Conservation (phyloP, 1,140 invertebrate genomes). For the Cyphomyrmex costatus region DNA sequence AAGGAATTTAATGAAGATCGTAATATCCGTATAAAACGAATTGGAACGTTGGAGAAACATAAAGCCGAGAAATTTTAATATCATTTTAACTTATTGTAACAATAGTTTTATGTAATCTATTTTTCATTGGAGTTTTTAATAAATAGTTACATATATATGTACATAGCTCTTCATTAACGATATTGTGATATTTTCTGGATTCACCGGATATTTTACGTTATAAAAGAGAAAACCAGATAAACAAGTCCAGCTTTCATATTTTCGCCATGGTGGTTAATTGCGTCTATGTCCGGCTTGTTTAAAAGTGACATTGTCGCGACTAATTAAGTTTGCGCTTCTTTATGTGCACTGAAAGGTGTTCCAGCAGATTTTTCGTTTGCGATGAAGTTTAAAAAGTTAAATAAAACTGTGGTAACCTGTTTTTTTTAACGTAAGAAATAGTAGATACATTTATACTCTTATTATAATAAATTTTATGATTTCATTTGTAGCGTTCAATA, state of each 20-base stretch:
- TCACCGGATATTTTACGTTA: neutral
- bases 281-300: constrained; percentile 38
- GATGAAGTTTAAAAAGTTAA: constrained; percentile 28
- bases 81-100: constrained; percentile 11
- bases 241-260: constrained; percentile 37
- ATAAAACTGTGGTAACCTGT: neutral
- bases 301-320: constrained; percentile 47
- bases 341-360: constrained; percentile 6
- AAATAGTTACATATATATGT: neutral
- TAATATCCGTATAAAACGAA: neutral
- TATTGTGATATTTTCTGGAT: constrained; percentile 18
- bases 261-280: constrained; percentile 36
- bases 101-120: neutral
- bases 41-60: neutral
- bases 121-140: constrained; percentile 24
- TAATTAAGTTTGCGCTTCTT: constrained; percentile 58
- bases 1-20: constrained; percentile 37
- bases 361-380: constrained; percentile 5
- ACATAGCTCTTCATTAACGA: neutral
- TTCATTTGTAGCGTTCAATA: neutral
- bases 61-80: neutral
- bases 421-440: neutral
- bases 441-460: neutral
- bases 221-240: constrained; percentile 9
- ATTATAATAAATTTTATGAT: constrained; percentile 22